Evolutionary conservation across 1,140 invertebrate genomes (phyloP), one percentile per base, ranked within the genome.

Genomic region (Meteorus sp.): DNA sequence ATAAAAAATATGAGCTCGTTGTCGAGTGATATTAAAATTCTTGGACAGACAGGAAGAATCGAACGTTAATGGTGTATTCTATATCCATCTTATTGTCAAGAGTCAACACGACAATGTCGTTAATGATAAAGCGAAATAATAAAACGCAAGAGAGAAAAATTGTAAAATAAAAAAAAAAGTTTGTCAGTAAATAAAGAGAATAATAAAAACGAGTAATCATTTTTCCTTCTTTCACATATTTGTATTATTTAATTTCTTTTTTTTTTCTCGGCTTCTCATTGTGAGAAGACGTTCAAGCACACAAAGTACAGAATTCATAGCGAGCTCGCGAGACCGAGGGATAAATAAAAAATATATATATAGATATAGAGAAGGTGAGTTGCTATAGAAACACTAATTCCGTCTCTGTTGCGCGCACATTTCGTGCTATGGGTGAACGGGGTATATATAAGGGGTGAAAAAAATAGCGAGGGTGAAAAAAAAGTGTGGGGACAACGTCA

Each of bases 401-500:
- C 66, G 68, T 75, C 71, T 72, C 70, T 70, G 64, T 76, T 65
- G 69, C 61, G 62, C 67, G 59, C 63, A 56, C 63, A 35, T 56
- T 60, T 37, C 7, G 6, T 13, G n/a, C 23, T 5, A 23, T 47
- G 23, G 39, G 53, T 35, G 43, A 50, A 59, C 41, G 37, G 33
- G 44, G 33, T 44, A 47, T 48, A 31, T 48, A 31, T n/a, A 48
- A 37, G 47, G 74, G 72, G 65, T 74, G 75, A 74, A 77, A 77
- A 77, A 79, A 79, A 79, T 77, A 79, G 76, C 75, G 75, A 76
- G 77, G 75, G 77, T 77, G 74, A 77, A 77, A 77, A 77, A 77
- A n/a, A n/a, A n/a, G n/a, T 68, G 73, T 75, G 74, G 75, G 76
- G 75, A 74, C 77, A 75, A 79, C 75, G n/a, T n/a, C n/a, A n/a